These are phyloP conservation scores for Otis tarda DNA, from an alignment of 2,113 vertebrate genomes.

Conservation along the genomic window DNA sequence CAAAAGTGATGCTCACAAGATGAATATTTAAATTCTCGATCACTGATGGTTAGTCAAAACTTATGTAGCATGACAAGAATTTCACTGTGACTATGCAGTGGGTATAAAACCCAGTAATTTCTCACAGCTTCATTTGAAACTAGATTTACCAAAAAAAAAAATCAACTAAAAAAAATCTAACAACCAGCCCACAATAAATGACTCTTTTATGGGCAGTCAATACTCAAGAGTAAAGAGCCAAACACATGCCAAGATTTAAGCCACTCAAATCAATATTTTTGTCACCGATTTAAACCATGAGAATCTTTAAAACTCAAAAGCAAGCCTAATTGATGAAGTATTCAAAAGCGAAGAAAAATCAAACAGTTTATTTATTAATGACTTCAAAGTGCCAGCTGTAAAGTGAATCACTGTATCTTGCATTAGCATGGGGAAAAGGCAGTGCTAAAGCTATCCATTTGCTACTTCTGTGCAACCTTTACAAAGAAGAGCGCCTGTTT, in stretches of 20 bases:
- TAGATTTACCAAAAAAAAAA: not conserved
- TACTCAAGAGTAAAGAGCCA: not conserved
- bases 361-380: not conserved
- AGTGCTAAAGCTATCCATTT: not conserved
- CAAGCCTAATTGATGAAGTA: slow-evolving; percentile 10
- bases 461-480: not conserved
- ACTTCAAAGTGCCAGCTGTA: not conserved
- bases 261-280: slow-evolving; percentile 30
- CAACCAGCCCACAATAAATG: not conserved
- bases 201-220: not conserved
- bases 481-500: not conserved
- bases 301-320: slow-evolving; percentile 20
- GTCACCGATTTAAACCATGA: slow-evolving; percentile 35
- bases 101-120: not conserved
- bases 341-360: not conserved
- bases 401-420: not conserved
- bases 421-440: not conserved
- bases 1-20: not conserved
- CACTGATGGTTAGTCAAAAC: not conserved
- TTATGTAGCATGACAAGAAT: not conserved
- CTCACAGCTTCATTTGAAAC: not conserved
- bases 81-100: not conserved
- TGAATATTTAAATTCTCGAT: not conserved
- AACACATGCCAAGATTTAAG: slow-evolving; percentile 5
- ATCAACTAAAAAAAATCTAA: not conserved